Evolutionary conservation across 2,797 vertebrate genomes (phyloP).

Genomic region (Pseudomugil tenellus): DNA sequence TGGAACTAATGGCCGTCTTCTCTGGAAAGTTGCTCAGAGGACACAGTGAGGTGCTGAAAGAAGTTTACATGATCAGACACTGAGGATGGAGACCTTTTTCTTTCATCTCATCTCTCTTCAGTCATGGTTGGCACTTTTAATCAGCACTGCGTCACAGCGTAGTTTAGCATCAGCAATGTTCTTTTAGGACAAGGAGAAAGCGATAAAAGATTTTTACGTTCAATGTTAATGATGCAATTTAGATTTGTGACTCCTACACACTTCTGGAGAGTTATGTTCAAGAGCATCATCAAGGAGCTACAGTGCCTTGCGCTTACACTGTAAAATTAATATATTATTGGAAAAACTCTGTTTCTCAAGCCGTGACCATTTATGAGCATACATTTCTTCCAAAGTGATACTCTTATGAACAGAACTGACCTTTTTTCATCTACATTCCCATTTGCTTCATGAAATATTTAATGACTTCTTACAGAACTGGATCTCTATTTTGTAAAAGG

Average conservation of each 20-base stretch:
- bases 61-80: slow-evolving; percentile 58
- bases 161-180: slow-evolving; percentile 45
- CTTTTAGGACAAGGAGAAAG: slow-evolving; percentile 53
- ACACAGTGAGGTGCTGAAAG: slow-evolving; percentile 34
- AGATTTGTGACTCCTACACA: slow-evolving; percentile 62
- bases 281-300: slow-evolving; percentile 43
- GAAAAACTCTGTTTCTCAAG: slow-evolving; percentile 51
- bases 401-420: slow-evolving; percentile 26
- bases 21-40: slow-evolving; percentile 44
- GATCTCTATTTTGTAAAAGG: not conserved
- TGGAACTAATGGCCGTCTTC: slow-evolving; percentile 58
- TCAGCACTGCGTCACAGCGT: slow-evolving; percentile 41
- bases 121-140: slow-evolving; percentile 51
- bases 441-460: slow-evolving; percentile 20
- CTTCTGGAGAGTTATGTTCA: slow-evolving; percentile 58
- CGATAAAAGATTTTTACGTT: slow-evolving; percentile 59
- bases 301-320: slow-evolving; percentile 54
- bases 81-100: slow-evolving; percentile 53
- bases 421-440: not conserved
- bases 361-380: slow-evolving; percentile 32
- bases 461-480: not conserved
- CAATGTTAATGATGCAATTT: slow-evolving; percentile 64
- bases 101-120: slow-evolving; percentile 57
- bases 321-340: slow-evolving; percentile 58
- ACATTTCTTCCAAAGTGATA: slow-evolving; percentile 17